Evolutionary conservation across 92 coral and sea anemone genomes (phyloP), one percentile per base, ranked within the genome.

Genomic region (Epizoanthus ramosus): DNA sequence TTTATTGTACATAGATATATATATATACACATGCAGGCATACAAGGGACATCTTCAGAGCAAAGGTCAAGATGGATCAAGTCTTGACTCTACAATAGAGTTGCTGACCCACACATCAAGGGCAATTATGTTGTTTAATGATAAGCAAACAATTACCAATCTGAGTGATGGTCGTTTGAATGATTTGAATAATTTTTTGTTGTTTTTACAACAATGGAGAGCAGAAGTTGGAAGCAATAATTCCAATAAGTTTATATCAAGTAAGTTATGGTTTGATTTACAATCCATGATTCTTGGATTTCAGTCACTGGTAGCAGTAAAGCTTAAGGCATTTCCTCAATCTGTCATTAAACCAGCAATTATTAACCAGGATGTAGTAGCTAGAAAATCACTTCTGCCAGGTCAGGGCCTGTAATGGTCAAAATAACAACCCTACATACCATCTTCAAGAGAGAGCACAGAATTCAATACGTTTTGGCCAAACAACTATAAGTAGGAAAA

Each of bases 381-480:
- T n/a, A n/a, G n/a, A n/a, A n/a, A n/a, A n/a, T n/a, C n/a, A n/a
- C n/a, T n/a, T n/a, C n/a, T n/a, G n/a, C n/a, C n/a, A n/a, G n/a
- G n/a, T n/a, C n/a, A n/a, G n/a, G n/a, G n/a, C n/a, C n/a, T n/a
- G n/a, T n/a, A n/a, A n/a, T n/a, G n/a, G n/a, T n/a, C n/a, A n/a
- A n/a, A n/a, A n/a, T n/a, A n/a, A n/a, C n/a, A n/a, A n/a, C n/a
- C n/a, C n/a, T n/a, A n/a, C n/a, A n/a, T n/a, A n/a, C n/a, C n/a
- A n/a, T n/a, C n/a, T n/a, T 24, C 90, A 81, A 31, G 90, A 71
- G 45, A 53, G 75, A 16, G 81, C 83, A 5, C 90, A 87, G 65
- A 88, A 88, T 67, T 50, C 88, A 22, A 88, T 88, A 45, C 53
- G 92, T 16, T 87, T 71, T 87, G 90, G 86, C 43, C 86, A 87